Evolutionary conservation across 2,113 vertebrate genomes (phyloP).

Genomic region (Podocnemis expansa): DNA sequence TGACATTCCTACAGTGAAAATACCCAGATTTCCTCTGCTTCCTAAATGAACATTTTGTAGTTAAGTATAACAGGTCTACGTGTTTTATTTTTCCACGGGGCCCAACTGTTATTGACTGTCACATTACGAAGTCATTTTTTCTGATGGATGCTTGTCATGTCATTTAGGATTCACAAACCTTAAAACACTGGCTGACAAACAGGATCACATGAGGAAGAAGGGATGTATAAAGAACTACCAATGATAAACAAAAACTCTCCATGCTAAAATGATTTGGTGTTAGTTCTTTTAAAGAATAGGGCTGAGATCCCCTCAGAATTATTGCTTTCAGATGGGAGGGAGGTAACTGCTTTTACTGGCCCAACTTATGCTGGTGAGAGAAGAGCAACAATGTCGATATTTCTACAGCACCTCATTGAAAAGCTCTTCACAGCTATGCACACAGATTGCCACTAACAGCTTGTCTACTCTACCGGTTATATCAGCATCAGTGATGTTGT

Average conservation of each 20-base stretch:
- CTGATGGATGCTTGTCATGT: background rate
- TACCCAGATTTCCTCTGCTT: background rate
- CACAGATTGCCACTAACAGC: background rate
- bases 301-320: conserved; percentile 45
- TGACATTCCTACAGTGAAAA: background rate
- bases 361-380: background rate
- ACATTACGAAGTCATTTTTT: conserved; percentile 24
- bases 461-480: background rate
- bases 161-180: conserved; percentile 43
- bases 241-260: background rate
- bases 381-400: background rate
- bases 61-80: background rate
- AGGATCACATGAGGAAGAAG: background rate
- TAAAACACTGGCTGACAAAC: conserved; percentile 20
- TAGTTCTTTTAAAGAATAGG: conserved; percentile 4
- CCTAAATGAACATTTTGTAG: background rate
- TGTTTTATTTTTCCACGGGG: conserved; percentile 57
- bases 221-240: background rate
- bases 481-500: background rate
- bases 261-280: background rate
- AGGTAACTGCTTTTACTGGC: background rate
- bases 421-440: fast-evolving
- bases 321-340: conserved; percentile 31
- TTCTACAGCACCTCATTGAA: background rate
- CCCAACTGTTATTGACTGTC: conserved; percentile 53